These are phyloP conservation scores for Enteromius trimaculatus DNA, from an alignment of 2,797 vertebrate genomes.

Conservation along the genomic window DNA sequence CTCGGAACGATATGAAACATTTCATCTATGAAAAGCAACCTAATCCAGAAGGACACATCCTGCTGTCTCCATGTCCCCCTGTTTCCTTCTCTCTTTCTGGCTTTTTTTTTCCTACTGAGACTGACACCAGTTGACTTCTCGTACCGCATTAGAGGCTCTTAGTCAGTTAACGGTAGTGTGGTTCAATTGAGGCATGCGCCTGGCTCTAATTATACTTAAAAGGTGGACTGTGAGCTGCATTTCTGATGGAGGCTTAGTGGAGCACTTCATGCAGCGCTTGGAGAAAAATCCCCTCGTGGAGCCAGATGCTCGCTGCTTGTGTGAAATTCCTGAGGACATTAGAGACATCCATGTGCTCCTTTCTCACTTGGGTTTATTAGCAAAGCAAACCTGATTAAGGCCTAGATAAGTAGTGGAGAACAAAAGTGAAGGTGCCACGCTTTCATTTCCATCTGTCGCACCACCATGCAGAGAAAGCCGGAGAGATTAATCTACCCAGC, in stretches of 20 bases:
- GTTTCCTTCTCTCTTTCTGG: slow-evolving; percentile 16
- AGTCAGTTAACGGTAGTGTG: slow-evolving; percentile 22
- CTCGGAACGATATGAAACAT: slow-evolving; percentile 39
- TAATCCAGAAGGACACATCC: slow-evolving; percentile 40
- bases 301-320: slow-evolving; percentile 22
- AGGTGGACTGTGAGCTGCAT: slow-evolving; percentile 72
- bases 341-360: slow-evolving; percentile 41
- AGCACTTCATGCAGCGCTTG: slow-evolving; percentile 21
- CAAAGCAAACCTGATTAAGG: slow-evolving; percentile 63
- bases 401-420: slow-evolving; percentile 65
- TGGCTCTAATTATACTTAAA: slow-evolving; percentile 77
- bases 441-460: slow-evolving; percentile 75
- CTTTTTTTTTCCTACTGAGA: slow-evolving; percentile 47
- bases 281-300: slow-evolving; percentile 3
- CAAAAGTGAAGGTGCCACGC: slow-evolving; percentile 65
- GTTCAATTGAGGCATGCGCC: slow-evolving; percentile 73
- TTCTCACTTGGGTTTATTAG: slow-evolving; percentile 62
- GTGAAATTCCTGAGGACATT: slow-evolving; percentile 23
- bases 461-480: slow-evolving; percentile 52
- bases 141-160: slow-evolving; percentile 26
- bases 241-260: slow-evolving; percentile 70
- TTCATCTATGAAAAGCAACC: slow-evolving; percentile 24
- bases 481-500: slow-evolving; percentile 72
- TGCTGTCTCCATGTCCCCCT: slow-evolving; percentile 10
- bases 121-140: slow-evolving; percentile 75